Conservation (phyloP, 2,113 vertebrate species). For the Diadophis punctatus region DNA sequence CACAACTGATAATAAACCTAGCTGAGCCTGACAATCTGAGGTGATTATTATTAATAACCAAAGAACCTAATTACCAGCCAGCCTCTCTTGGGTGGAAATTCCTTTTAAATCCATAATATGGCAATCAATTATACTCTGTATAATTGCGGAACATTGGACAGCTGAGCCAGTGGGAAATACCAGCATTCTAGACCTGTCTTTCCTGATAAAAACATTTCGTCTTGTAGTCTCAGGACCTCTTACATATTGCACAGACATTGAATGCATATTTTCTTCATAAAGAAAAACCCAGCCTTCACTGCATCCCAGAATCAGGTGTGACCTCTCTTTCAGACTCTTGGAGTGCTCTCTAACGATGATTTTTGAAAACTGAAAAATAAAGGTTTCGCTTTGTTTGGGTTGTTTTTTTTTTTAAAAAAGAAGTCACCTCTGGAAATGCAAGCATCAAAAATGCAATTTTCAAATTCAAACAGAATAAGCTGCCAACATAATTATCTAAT, state of each 20-base stretch:
- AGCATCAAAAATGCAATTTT: slow-evolving; percentile 56
- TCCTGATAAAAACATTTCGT: not conserved
- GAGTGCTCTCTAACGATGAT: not conserved
- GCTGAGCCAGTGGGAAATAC: not conserved
- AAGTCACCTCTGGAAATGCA: slow-evolving; percentile 30
- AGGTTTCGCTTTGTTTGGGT: not conserved
- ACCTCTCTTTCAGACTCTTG: not conserved
- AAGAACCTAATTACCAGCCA: slow-evolving; percentile 17
- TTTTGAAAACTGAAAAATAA: not conserved
- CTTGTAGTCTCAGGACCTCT: not conserved
- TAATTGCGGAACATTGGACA: not conserved
- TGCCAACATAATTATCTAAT: slow-evolving; percentile 36
- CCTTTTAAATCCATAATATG: slow-evolving; percentile 19
- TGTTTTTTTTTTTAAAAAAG: not conserved
- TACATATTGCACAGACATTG: not conserved
- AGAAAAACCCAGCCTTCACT: not conserved
- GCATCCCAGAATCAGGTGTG: not conserved
- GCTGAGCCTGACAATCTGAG: slow-evolving; percentile 12
- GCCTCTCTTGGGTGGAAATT: slow-evolving; percentile 11
- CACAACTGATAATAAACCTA: slow-evolving; percentile 8
- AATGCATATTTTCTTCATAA: not conserved
- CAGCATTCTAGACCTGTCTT: not conserved
- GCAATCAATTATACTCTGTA: slow-evolving; percentile 21
- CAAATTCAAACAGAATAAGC: slow-evolving; percentile 55
- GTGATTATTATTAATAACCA: slow-evolving; percentile 30